phyloP scores from a whole-genome alignment of 2,888 invertebrate species.

The Pristionchus entomophagus region DNA sequence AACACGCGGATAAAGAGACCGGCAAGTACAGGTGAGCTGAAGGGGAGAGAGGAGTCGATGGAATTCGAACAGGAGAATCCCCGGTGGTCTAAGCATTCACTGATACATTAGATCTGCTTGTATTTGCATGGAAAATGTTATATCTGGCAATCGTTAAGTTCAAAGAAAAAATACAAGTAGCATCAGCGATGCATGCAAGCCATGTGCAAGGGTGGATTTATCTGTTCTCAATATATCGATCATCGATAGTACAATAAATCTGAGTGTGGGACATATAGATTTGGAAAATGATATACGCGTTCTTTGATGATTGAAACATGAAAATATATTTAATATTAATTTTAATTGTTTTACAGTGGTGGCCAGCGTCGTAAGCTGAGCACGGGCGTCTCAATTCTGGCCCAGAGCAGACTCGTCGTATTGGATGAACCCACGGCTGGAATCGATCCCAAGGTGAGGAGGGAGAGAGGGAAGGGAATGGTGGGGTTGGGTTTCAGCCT shows the following conservation, averaged over 20 bases:
- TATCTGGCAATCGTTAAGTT: too few species aligned
- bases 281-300: background rate
- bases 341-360: conserved; percentile 78
- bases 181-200: too few species aligned
- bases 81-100: too few species aligned
- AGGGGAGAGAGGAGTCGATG: background rate
- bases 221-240: too few species aligned
- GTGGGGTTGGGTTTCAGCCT: background rate
- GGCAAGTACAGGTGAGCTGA: conserved; percentile 52
- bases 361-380: conserved; percentile 88
- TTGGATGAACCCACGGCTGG: conserved; percentile 78
- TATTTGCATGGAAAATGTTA: too few species aligned
- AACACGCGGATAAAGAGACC: conserved; percentile 66
- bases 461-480: background rate
- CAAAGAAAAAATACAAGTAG: too few species aligned
- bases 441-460: conserved; percentile 79
- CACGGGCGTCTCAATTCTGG: conserved; percentile 86
- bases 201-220: too few species aligned
- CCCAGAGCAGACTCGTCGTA: conserved; percentile 83
- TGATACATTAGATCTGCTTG: too few species aligned
- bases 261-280: too few species aligned
- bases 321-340: background rate
- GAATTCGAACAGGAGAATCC: background rate
- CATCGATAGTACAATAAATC: too few species aligned
- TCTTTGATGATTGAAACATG: background rate